Conservation (phyloP, 2,888 invertebrate genomes). For the Himalopsyche japonica region DNA sequence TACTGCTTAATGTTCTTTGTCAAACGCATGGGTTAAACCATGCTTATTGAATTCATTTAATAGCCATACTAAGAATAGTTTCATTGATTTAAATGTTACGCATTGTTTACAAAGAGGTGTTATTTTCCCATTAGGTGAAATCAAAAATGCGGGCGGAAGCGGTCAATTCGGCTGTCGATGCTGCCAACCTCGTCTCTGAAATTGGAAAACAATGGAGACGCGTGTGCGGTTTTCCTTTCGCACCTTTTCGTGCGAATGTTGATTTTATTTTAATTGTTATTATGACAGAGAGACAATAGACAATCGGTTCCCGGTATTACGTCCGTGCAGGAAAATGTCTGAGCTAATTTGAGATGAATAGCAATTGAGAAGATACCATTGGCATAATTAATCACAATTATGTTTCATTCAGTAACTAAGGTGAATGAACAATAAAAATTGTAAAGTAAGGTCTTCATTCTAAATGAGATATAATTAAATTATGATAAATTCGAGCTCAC, state of each 20-base stretch:
- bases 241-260: not conserved
- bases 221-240: constrained; percentile 7
- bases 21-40: not conserved
- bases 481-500: no score
- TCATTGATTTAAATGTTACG: not conserved
- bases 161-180: not conserved
- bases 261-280: not conserved
- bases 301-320: not conserved
- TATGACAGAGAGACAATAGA: not conserved
- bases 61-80: not conserved
- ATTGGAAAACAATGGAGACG: constrained; percentile 4
- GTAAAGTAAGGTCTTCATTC: not conserved
- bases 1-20: not conserved
- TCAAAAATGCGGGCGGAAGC: not conserved
- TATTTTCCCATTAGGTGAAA: not conserved
- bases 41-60: not conserved
- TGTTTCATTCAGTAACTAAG: not conserved
- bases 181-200: not conserved
- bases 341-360: not conserved
- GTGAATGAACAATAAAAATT: not conserved
- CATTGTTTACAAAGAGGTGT: not conserved
- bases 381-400: not conserved
- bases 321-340: not conserved
- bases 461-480: no score
- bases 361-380: not conserved